phyloP scores from a whole-genome alignment of 2,888 invertebrate species.

The Platycnemis pennipes region DNA sequence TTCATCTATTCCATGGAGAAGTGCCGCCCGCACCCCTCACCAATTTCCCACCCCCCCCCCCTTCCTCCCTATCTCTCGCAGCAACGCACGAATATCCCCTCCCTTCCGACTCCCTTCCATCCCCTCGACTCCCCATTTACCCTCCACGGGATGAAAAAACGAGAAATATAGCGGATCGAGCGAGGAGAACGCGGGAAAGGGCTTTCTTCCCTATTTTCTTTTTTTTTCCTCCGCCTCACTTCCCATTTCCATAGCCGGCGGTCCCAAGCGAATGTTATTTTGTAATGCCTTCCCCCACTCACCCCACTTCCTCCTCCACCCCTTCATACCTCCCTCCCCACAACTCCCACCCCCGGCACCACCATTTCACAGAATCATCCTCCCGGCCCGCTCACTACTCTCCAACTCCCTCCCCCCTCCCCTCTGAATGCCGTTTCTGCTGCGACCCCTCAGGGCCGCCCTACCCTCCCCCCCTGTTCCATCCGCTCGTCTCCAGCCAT shows the following conservation, averaged over 20 bases:
- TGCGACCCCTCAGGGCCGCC: background rate
- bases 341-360: background rate
- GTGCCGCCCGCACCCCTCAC: background rate
- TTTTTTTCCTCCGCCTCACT: background rate
- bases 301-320: background rate
- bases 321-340: background rate
- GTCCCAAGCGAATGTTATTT: constrained; percentile 45
- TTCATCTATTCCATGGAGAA: background rate
- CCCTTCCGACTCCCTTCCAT: background rate
- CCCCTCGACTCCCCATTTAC: background rate
- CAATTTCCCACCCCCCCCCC: background rate
- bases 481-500: background rate
- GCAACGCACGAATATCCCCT: background rate
- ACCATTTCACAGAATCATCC: background rate
- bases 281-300: constrained; percentile 12
- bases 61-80: too few relatives aligned
- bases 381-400: background rate
- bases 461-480: background rate
- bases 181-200: background rate
- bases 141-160: background rate
- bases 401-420: background rate
- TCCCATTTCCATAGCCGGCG: constrained; percentile 41
- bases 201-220: background rate
- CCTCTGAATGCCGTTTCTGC: background rate
- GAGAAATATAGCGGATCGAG: background rate